phyloP scores from a whole-genome alignment of 2,797 vertebrate species.

The Xyrichtys novacula region DNA sequence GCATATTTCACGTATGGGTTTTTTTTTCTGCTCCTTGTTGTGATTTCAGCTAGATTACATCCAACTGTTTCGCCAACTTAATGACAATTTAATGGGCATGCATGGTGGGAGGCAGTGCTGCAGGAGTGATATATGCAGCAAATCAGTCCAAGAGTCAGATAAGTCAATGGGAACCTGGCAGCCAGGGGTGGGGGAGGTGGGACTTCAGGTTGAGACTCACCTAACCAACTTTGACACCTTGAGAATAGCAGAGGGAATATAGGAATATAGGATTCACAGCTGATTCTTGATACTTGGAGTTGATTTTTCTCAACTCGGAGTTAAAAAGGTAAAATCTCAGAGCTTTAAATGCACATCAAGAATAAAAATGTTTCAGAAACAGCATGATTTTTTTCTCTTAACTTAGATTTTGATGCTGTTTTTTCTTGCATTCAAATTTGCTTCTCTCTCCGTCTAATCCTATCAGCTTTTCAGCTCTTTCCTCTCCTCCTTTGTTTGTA shows the following conservation, averaged over 20 bases:
- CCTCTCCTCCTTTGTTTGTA: slow-evolving; percentile 63
- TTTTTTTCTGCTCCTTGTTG: slow-evolving; percentile 21
- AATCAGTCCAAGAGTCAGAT: slow-evolving; percentile 56
- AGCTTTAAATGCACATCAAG: slow-evolving; percentile 1
- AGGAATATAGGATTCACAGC: not conserved
- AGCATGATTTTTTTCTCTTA: not conserved
- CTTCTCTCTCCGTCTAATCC: slow-evolving; percentile 40
- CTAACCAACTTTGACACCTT: slow-evolving; percentile 55
- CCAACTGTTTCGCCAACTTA: slow-evolving; percentile 54
- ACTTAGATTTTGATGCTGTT: slow-evolving; percentile 15
- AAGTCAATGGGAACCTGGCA: slow-evolving; percentile 52
- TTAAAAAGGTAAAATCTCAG: not conserved
- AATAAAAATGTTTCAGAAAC: slow-evolving; percentile 1
- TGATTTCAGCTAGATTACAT: slow-evolving; percentile 35
- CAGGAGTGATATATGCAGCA: slow-evolving; percentile 53
- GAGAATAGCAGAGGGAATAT: not conserved
- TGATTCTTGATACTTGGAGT: not conserved
- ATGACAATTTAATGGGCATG: slow-evolving; percentile 55
- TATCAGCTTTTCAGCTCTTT: slow-evolving; percentile 32
- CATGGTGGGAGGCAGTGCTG: slow-evolving; percentile 47
- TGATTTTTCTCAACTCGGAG: not conserved
- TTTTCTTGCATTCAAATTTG: slow-evolving; percentile 19
- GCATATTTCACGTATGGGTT: slow-evolving; percentile 27
- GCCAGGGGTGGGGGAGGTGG: slow-evolving; percentile 40
- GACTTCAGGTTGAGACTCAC: slow-evolving; percentile 42